Evolutionary conservation across 2,797 vertebrate species (phyloP), one percentile per base, ranked within the genome.

Genomic region (Betta splendens): DNA sequence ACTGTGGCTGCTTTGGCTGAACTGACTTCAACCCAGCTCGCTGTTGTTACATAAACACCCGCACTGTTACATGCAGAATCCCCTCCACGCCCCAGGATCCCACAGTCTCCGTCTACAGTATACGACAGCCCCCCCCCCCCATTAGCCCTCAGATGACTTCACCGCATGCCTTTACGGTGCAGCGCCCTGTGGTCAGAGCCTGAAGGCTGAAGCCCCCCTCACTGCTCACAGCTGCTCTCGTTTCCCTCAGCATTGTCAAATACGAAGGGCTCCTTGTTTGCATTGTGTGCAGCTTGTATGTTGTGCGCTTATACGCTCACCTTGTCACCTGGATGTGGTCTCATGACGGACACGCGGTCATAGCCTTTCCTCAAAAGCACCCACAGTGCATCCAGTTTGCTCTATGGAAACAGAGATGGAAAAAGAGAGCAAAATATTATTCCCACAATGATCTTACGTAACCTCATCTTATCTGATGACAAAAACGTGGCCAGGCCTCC

Each of bases 291-390:
- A 5, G 38, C 13, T 37, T 58, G 53, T n/a, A 3, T 51, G 31
- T 22, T 22, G 9, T 45, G 69, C 42, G n/a, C n/a, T n/a, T n/a
- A n/a, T n/a, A n/a, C n/a, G n/a, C n/a, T 78, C 94, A 99, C 98
- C 95, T 95, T 98, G 87, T 99, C 97, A 82, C 96, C 96, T 0
- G 96, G 96, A 58, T 96, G 94, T 15, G 98, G 98, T 60, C 97
- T 93, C 96, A 99, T 98, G 50, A 99, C 93, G 0, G 98, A 99
- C 17, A 99, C 98, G 0, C 96, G 94, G 77, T 98, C 93, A 1
- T 99, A 99, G 35, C 95, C 96, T 85, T 94, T 98, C 81, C 93
- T 87, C 78, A 99, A 82, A 40, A 99, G 86, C 4, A 95, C 93
- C 96, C 96, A 99, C 69, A 99, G 82, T 28, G 96, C 96, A 56